Evolutionary conservation across 2,113 vertebrate species (phyloP).

Genomic region (Oenanthe oenanthe): DNA sequence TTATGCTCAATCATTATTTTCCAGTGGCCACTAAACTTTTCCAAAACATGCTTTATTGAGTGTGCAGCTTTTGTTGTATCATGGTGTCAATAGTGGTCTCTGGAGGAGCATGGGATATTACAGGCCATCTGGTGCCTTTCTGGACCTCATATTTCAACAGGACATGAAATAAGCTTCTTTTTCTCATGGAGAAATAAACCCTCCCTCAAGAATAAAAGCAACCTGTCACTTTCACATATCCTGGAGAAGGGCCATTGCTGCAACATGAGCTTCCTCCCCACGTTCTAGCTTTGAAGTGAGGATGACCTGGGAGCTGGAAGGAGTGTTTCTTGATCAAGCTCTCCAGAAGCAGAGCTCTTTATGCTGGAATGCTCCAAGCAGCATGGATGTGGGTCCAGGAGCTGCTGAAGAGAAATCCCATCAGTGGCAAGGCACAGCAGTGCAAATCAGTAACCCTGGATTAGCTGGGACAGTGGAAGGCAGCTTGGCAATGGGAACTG

Average conservation of each 20-base stretch:
- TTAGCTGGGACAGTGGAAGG: neutral
- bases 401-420: neutral
- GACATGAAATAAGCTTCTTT: neutral
- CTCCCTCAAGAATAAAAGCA: neutral
- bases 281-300: fast-evolving
- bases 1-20: neutral
- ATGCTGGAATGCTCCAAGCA: neutral
- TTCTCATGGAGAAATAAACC: neutral
- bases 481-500: neutral
- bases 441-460: neutral
- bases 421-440: neutral
- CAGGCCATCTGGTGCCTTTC: neutral
- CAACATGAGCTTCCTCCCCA: neutral
- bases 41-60: neutral
- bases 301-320: neutral
- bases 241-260: neutral
- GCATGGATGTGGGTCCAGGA: neutral
- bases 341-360: neutral
- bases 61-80: neutral
- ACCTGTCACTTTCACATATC: neutral
- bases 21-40: neutral
- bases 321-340: neutral
- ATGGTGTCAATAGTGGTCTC: neutral
- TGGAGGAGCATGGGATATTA: neutral
- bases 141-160: neutral